phyloP scores from a whole-genome alignment of 2,113 vertebrate genomes.

The Triplophysa siluroides region DNA sequence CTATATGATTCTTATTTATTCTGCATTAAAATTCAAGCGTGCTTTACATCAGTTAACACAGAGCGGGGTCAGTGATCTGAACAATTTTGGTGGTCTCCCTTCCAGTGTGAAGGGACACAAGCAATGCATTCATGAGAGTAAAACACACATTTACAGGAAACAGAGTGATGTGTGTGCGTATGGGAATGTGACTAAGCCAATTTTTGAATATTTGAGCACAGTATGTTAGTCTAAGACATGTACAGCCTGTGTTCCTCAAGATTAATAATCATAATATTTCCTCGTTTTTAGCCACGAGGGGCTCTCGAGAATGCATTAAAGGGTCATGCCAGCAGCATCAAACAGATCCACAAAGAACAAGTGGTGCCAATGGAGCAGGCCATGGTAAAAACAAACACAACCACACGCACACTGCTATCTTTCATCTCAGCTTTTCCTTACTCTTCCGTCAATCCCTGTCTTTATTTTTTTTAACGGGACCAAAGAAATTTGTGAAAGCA shows the following conservation, averaged over 20 bases:
- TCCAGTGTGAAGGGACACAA: slow-evolving; percentile 50
- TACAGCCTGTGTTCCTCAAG: background rate
- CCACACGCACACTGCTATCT: background rate
- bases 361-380: slow-evolving; percentile 84
- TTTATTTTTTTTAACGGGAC: slow-evolving; percentile 68
- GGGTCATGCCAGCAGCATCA: slow-evolving; percentile 79
- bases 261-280: slow-evolving; percentile 2
- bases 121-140: slow-evolving; percentile 57
- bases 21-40: background rate
- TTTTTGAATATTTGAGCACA: slow-evolving; percentile 29
- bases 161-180: slow-evolving; percentile 5
- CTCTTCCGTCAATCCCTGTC: slow-evolving; percentile 13
- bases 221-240: background rate
- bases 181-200: slow-evolving; percentile 15
- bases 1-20: background rate
- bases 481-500: slow-evolving; percentile 85
- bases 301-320: slow-evolving; percentile 83
- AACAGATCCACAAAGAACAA: slow-evolving; percentile 79
- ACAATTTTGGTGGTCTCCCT: slow-evolving; percentile 6
- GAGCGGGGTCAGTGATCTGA: slow-evolving; percentile 21
- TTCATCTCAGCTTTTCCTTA: slow-evolving; percentile 11
- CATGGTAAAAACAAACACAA: slow-evolving; percentile 79
- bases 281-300: slow-evolving; percentile 78
- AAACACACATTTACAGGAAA: slow-evolving; percentile 41
- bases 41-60: background rate